These are phyloP conservation scores for Clupea harengus DNA, from an alignment of 2,113 vertebrate genomes.

Conservation along the genomic window DNA sequence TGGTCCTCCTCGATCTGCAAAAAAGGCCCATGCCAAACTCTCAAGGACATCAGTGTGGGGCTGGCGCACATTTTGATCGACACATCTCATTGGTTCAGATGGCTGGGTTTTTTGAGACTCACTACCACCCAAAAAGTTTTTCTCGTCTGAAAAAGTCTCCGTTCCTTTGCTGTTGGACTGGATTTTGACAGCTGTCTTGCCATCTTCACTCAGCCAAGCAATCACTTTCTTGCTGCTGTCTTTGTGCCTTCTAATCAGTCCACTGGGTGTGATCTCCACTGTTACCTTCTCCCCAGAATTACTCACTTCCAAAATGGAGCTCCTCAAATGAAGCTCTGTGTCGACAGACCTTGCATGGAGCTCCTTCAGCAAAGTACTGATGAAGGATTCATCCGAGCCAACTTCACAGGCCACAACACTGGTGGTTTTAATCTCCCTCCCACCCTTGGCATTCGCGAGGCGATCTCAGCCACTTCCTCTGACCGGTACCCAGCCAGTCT, in stretches of 20 bases:
- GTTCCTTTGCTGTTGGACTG: slow-evolving; percentile 31
- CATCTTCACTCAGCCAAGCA: slow-evolving; percentile 21
- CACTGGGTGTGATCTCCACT: slow-evolving; percentile 31
- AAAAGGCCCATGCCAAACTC: slow-evolving; percentile 44
- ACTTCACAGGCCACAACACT: slow-evolving; percentile 50
- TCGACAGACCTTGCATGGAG: slow-evolving; percentile 31
- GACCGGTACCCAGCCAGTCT: no score
- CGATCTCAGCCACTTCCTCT: no score
- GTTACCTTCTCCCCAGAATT: slow-evolving; percentile 48
- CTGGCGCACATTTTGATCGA: not conserved
- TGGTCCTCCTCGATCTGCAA: not conserved
- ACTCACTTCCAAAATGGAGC: slow-evolving; percentile 29
- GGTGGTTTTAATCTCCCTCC: slow-evolving; percentile 45
- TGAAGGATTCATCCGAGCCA: slow-evolving; percentile 37
- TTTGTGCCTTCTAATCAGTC: slow-evolving; percentile 30
- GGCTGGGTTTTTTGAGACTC: not conserved
- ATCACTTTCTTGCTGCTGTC: slow-evolving; percentile 53
- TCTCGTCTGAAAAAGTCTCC: slow-evolving; percentile 36
- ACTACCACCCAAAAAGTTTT: not conserved
- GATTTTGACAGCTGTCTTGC: slow-evolving; percentile 27
- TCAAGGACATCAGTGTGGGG: no score
- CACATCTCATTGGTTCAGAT: not conserved
- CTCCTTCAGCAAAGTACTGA: slow-evolving; percentile 23
- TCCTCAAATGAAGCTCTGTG: slow-evolving; percentile 49
- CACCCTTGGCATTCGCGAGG: no score